Evolutionary conservation across 2,888 invertebrate genomes (phyloP).

Genomic region (Melangyna quadrimaculata): DNA sequence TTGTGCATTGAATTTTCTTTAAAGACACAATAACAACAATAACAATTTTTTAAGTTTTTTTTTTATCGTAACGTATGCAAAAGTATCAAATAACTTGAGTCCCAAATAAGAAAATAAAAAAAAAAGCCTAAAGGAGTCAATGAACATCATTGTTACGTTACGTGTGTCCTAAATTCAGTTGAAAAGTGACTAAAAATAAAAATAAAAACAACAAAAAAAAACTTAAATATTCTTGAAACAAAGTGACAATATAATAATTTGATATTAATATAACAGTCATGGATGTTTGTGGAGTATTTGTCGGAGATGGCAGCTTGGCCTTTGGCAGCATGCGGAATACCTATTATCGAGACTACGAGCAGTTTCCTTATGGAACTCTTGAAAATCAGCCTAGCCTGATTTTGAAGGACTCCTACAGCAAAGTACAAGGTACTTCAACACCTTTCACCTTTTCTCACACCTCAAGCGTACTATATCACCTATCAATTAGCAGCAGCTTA

Average conservation of each 20-base stretch:
- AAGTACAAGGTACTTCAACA: constrained; percentile 80
- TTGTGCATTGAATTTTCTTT: constrained; percentile 22
- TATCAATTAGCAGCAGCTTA: background rate
- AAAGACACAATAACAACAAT: no score
- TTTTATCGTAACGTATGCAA: constrained; percentile 14
- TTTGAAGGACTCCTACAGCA: constrained; percentile 79
- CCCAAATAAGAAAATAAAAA: constrained; percentile 7
- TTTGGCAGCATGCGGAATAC: constrained; percentile 82
- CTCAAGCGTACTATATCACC: background rate
- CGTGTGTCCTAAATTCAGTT: constrained; percentile 39
- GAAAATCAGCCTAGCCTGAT: constrained; percentile 76
- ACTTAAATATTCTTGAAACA: constrained; percentile 17
- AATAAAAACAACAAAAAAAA: background rate
- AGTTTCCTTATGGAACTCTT: constrained; percentile 81
- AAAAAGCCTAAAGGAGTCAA: constrained; percentile 52
- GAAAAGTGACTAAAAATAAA: constrained; percentile 18
- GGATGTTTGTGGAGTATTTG: constrained; percentile 83
- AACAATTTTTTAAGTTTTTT: background rate
- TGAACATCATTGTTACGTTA: constrained; percentile 56
- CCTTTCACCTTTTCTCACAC: background rate
- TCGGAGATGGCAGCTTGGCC: constrained; percentile 82
- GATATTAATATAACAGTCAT: constrained; percentile 75
- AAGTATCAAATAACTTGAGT: constrained; percentile 32
- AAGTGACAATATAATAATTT: constrained; percentile 4
- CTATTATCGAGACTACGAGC: constrained; percentile 82